These are phyloP conservation scores for Ophraella communa DNA, from an alignment of 2,888 invertebrate genomes.

Conservation along the genomic window DNA sequence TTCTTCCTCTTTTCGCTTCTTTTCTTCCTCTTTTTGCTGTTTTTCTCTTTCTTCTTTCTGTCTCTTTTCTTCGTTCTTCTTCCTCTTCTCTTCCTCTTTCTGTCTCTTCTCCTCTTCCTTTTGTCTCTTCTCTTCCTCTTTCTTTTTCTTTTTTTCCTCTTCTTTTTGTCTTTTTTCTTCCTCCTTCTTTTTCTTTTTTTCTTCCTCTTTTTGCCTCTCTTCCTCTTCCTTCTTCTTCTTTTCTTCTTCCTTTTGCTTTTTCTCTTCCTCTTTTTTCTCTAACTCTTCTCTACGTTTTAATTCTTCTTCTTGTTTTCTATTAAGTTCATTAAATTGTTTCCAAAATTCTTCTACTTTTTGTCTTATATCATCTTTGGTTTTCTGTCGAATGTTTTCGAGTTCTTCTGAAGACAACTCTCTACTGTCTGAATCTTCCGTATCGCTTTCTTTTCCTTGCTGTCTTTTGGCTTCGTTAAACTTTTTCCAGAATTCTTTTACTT, in stretches of 20 bases:
- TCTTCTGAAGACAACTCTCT: neutral
- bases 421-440: too few relatives aligned
- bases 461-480: too few relatives aligned
- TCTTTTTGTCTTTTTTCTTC: neutral
- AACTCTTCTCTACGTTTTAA: neutral
- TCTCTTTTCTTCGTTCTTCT: neutral
- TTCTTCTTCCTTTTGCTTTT: neutral
- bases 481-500: too few relatives aligned
- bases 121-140: neutral
- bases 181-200: neutral
- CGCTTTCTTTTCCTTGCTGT: too few relatives aligned
- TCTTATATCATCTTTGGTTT: conserved; percentile 2
- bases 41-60: neutral
- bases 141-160: neutral
- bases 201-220: neutral
- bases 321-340: neutral
- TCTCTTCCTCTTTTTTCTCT: neutral
- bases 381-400: neutral
- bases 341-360: neutral
- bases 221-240: neutral
- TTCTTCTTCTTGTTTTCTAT: neutral
- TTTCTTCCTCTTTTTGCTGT: neutral
- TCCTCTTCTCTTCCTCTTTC: neutral
- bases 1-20: neutral
- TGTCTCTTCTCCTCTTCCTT: neutral